A percentile compares a stretch with the other conserved stretches of the same genome.
Evolutionary conservation across 2,888 invertebrate genomes (phyloP).

Genomic region (Dicycla oo): DNA sequence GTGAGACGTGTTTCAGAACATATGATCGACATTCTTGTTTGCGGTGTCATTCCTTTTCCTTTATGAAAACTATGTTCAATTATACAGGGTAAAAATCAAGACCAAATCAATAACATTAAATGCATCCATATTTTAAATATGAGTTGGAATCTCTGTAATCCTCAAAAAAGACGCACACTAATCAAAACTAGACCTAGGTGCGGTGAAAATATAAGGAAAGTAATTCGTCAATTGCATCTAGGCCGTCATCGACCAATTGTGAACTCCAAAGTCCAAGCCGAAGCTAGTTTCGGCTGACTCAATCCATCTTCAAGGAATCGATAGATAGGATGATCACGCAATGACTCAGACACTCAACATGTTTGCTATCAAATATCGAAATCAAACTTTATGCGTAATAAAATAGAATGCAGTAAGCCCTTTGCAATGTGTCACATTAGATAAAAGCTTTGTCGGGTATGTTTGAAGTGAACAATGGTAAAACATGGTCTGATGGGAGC

Average conservation of each 20-base stretch:
- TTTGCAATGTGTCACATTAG: constrained; percentile 38
- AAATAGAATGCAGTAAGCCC: constrained; percentile 33
- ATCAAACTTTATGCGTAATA: constrained; percentile 38
- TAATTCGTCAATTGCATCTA: neutral
- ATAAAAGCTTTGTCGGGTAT: constrained; percentile 41
- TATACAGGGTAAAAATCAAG: neutral
- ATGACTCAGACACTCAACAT: constrained; percentile 45
- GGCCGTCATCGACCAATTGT: neutral
- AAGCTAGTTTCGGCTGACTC: constrained; percentile 39
- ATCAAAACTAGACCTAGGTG: too few species aligned
- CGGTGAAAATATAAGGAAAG: neutral
- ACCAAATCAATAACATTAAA: neutral
- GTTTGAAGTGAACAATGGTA: constrained; percentile 56
- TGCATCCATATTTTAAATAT: too few species aligned
- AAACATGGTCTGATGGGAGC: constrained; percentile 32
- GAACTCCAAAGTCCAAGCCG: neutral
- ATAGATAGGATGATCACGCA: constrained; percentile 39
- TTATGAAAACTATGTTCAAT: constrained; percentile 2
- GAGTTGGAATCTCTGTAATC: too few species aligned
- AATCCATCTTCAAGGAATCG: constrained; percentile 44
- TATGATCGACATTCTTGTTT: constrained; percentile 69
- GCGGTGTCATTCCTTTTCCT: constrained; percentile 60
- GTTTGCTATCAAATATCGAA: constrained; percentile 48
- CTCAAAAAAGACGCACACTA: too few species aligned
- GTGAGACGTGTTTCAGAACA: constrained; percentile 58